Evolutionary conservation across 2,797 vertebrate species (phyloP).

Genomic region (Macropodus opercularis): DNA sequence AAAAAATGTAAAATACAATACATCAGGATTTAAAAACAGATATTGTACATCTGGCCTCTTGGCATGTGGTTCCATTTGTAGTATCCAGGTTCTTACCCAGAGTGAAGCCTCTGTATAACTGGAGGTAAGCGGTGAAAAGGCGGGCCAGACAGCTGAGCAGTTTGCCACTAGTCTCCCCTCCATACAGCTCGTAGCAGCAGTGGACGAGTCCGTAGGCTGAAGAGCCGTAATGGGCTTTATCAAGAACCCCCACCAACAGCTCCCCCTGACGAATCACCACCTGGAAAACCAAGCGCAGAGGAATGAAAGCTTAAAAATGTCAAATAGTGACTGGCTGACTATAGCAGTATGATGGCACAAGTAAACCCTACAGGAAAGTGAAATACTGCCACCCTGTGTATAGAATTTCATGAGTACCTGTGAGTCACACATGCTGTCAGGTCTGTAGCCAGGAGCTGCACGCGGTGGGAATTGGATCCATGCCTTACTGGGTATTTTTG

Average conservation of each 20-base stretch:
- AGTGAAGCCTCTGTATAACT: constrained; percentile 95
- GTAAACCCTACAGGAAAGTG: no score
- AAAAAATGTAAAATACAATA: neutral
- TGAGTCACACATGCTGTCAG: constrained; percentile 93
- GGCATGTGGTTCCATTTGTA: neutral
- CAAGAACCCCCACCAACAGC: constrained; percentile 91
- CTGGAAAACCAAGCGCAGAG: constrained; percentile 62
- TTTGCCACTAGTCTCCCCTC: constrained; percentile 91
- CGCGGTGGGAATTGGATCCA: constrained; percentile 86
- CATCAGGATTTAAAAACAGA: neutral
- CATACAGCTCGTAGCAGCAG: constrained; percentile 96
- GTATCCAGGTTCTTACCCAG: constrained; percentile 78
- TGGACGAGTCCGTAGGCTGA: constrained; percentile 95
- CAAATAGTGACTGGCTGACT: no score
- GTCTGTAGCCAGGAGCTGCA: constrained; percentile 71
- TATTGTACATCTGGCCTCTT: neutral
- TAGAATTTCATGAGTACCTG: constrained; percentile 90
- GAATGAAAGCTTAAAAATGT: no score
- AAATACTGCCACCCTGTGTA: neutral
- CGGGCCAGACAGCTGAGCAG: constrained; percentile 93
- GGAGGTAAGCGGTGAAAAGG: constrained; percentile 96
- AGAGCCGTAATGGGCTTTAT: constrained; percentile 98
- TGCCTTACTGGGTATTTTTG: constrained; percentile 90
- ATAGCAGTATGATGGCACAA: no score
- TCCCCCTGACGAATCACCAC: constrained; percentile 92